Conservation (phyloP, 2,797 vertebrate genomes). For the Capromys pilorides region DNA sequence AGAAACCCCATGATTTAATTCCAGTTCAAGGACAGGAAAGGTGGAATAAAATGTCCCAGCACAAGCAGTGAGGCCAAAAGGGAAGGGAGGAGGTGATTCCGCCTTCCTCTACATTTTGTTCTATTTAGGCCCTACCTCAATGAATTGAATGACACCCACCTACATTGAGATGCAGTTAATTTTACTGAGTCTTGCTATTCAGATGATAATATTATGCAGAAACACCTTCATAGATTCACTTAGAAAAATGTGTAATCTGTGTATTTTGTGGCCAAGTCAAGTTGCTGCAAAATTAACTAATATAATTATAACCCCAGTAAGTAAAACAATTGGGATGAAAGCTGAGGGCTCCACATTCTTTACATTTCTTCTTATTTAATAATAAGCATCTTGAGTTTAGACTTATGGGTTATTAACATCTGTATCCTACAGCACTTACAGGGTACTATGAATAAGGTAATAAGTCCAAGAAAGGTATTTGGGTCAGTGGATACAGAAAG, state of each 20-base stretch:
- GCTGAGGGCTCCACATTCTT: background rate
- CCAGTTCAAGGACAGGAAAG: background rate
- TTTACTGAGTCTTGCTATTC: background rate
- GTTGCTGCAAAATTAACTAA: background rate
- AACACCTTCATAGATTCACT: background rate
- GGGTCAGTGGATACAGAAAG: background rate
- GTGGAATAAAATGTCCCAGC: too few species aligned
- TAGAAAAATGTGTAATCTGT: background rate
- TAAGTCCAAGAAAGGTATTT: background rate
- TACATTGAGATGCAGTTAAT: too few species aligned
- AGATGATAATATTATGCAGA: background rate
- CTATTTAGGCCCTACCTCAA: background rate
- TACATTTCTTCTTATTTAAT: background rate
- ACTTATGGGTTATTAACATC: background rate
- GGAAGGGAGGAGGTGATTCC: background rate
- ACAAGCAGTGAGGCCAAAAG: background rate
- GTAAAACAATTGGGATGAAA: background rate
- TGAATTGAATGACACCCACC: background rate
- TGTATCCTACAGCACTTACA: background rate
- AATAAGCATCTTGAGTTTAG: background rate
- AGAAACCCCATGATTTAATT: background rate
- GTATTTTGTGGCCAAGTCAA: background rate
- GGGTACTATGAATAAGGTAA: background rate
- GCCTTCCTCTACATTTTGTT: background rate
- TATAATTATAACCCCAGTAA: background rate